Base-by-base conservation (phyloP, 1,140 invertebrate genomes). In the Drosophila asahinai region DNA sequence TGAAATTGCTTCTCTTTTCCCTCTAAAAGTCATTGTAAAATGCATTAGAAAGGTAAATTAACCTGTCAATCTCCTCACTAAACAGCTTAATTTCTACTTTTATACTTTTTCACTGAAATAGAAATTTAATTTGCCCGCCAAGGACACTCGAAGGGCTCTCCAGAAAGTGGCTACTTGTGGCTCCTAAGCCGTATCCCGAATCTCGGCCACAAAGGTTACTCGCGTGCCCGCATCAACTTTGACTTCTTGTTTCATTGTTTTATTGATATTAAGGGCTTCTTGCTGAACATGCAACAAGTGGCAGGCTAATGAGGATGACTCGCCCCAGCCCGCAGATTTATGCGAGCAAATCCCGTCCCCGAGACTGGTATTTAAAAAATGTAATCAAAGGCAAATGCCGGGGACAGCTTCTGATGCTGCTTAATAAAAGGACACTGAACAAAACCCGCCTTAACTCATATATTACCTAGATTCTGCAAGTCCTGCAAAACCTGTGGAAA, bases 251-350 rank as follows among this genome's bases (percentile, higher is more conserved):
- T 27, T 40, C 47, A 61, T 68, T 81, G 72, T 71, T 64, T 77
- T 65, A 77, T 77, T 61, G 55, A 33, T 67, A 64, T 66, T 45
- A 71, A 84, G 81, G 59, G 27, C n/a, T 45, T 9, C 15, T 17
- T 48, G 51, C 59, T 17, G 40, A 15, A 11, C n/a, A 7, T 61
- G 65, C 71, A 84, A 83, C 76, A 80, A 83, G 81, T 80, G 74
- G 45, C 64, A 36, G 51, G 65, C 72, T 81, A 81, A 81, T 81
- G 64, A 67, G 64, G 19, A 22, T 33, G 14, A 14, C 0, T 0
- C 9, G 2, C 6, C 8, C 6, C 1, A 6, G 27, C 51, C 27
- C 17, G 33, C 30, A 55, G 33, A 54, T 52, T 52, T 52, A 52
- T 52, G 49, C 2, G 25, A 51, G 25, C n/a, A 52, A 27, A 22